Conservation (phyloP, 1,140 invertebrate species). For the Aphidius gifuensis region DNA sequence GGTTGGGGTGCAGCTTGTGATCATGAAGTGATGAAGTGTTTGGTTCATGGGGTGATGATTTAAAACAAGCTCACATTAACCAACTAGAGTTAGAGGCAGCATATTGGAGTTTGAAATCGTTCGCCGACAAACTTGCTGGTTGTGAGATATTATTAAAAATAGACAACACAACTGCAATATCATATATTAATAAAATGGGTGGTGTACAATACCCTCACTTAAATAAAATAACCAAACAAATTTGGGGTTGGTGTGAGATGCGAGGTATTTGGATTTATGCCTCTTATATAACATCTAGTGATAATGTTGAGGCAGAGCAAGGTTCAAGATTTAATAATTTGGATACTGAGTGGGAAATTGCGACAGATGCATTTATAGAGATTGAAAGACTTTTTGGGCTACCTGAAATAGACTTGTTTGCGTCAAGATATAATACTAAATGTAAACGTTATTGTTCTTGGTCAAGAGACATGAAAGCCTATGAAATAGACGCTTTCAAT, state of each 20-base stretch:
- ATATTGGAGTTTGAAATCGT: not conserved
- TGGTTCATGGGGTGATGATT: not conserved
- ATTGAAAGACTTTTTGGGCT: not conserved
- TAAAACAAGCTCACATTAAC: not conserved
- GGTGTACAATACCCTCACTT: not conserved
- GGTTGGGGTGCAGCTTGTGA: constrained; percentile 6
- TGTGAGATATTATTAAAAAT: constrained; percentile 7
- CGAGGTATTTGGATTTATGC: not conserved
- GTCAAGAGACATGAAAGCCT: not conserved
- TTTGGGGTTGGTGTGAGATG: constrained; percentile 2
- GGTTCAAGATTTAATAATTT: not conserved
- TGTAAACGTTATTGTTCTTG: constrained; percentile 2
- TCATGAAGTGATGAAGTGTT: not conserved
- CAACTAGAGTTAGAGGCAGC: not conserved
- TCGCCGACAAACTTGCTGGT: constrained; percentile 18
- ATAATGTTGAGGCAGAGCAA: not conserved
- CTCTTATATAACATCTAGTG: not conserved
- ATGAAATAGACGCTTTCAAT: constrained; percentile 5
- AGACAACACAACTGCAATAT: constrained; percentile 14
- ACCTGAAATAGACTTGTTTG: not conserved
- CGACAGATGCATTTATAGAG: not conserved
- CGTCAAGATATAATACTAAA: not conserved
- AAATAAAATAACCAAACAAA: not conserved
- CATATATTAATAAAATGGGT: constrained; percentile 8
- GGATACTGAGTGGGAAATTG: constrained; percentile 1